Evolutionary conservation across 2,888 invertebrate species (phyloP).

Genomic region (Matsumyia berberina): DNA sequence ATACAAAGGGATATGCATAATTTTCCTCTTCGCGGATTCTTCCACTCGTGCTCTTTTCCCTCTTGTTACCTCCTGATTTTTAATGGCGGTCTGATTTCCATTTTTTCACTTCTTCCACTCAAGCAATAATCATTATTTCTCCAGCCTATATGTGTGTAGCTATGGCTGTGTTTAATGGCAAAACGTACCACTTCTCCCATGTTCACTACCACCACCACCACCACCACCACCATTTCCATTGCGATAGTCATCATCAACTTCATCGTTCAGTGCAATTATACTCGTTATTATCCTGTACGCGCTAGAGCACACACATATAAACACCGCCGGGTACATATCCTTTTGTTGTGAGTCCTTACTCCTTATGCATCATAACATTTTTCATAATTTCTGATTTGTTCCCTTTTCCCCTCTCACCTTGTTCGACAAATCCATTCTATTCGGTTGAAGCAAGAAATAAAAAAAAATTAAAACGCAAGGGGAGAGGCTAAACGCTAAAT

Average conservation of each 20-base stretch:
- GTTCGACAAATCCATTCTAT: constrained; percentile 22
- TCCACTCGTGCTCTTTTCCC: constrained; percentile 56
- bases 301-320: not conserved
- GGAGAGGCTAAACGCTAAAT: constrained; percentile 54
- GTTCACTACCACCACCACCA: constrained; percentile 15
- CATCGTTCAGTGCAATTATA: constrained; percentile 67
- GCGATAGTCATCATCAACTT: constrained; percentile 37
- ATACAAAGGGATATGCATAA: constrained; percentile 64
- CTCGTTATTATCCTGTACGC: constrained; percentile 51
- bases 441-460: not conserved
- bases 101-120: constrained; percentile 72
- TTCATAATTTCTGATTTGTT: constrained; percentile 52
- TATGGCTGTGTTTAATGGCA: constrained; percentile 8
- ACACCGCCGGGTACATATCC: constrained; percentile 11
- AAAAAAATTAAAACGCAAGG: constrained; percentile 30
- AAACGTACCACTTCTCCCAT: constrained; percentile 57
- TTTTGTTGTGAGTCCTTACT: constrained; percentile 46
- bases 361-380: constrained; percentile 45
- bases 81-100: constrained; percentile 76
- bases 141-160: not conserved
- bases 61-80: constrained; percentile 69
- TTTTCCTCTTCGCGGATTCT: constrained; percentile 56
- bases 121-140: constrained; percentile 69
- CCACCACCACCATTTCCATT: constrained; percentile 17
- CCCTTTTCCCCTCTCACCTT: not conserved